Conservation (phyloP, 2,113 vertebrate species). For the Oncorhynchus gorbuscha region DNA sequence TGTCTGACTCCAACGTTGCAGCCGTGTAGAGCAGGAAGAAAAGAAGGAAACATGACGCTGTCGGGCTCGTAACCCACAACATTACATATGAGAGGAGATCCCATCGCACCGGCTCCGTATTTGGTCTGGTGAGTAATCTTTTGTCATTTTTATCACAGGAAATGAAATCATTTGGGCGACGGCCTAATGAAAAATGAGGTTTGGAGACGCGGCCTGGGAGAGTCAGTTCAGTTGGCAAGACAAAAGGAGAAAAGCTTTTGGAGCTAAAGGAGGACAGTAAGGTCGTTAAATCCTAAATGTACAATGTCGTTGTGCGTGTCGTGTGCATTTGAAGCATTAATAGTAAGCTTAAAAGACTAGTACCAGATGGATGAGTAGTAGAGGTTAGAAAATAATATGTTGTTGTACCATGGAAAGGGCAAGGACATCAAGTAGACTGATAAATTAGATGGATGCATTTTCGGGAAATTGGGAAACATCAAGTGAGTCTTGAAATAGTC, state of each 20-base stretch:
- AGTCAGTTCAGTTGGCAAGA: conserved; percentile 31
- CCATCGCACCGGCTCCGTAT: conserved; percentile 68
- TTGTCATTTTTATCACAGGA: conserved; percentile 75
- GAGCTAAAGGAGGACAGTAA: conserved; percentile 20
- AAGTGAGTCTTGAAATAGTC: conserved; percentile 27
- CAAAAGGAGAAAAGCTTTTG: conserved; percentile 44
- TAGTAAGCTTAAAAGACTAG: background rate
- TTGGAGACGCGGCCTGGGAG: conserved; percentile 37
- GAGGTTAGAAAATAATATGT: background rate
- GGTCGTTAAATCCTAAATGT: conserved; percentile 9
- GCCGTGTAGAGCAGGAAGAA: conserved; percentile 67
- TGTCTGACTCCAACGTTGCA: conserved; percentile 59
- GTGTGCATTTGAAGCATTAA: conserved; percentile 4
- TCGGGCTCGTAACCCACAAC: conserved; percentile 49
- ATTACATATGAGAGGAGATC: conserved; percentile 72
- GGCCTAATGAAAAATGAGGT: conserved; percentile 72
- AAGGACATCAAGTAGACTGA: too few species aligned
- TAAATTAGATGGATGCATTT: too few species aligned
- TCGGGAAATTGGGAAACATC: background rate
- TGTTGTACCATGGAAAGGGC: too few species aligned
- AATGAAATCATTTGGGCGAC: conserved; percentile 66
- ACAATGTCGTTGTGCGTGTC: background rate
- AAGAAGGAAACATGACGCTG: conserved; percentile 73
- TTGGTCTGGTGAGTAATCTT: conserved; percentile 74
- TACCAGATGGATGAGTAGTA: background rate